Conservation (phyloP, 2,113 vertebrate species). For the Nicator chloris region DNA sequence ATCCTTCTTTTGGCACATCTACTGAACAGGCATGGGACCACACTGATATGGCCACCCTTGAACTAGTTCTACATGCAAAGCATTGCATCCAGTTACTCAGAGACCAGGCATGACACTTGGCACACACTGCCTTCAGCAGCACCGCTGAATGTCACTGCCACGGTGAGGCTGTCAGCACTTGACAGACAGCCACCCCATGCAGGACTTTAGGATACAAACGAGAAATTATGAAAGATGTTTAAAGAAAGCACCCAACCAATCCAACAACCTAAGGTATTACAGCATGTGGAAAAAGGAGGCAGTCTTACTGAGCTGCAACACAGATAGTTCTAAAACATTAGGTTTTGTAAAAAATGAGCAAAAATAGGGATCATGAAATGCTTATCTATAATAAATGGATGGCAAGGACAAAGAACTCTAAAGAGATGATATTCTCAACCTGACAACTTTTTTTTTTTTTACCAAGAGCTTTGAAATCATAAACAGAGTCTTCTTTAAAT, state of each 20-base stretch:
- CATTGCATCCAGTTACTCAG: background rate
- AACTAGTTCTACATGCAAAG: background rate
- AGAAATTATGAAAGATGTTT: background rate
- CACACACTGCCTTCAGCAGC: background rate
- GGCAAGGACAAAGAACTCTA: background rate
- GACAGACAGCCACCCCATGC: background rate
- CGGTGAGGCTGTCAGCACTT: accelerated
- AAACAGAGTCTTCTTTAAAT: background rate
- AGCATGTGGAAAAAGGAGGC: background rate
- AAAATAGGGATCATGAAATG: background rate
- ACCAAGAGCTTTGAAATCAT: background rate
- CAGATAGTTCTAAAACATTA: background rate
- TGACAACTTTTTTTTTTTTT: background rate
- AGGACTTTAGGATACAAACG: background rate
- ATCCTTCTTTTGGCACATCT: background rate
- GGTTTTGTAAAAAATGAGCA: background rate
- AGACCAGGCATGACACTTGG: accelerated
- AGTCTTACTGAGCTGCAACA: background rate
- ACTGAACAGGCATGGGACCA: background rate
- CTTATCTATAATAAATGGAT: background rate
- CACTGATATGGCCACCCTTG: background rate
- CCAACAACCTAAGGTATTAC: background rate
- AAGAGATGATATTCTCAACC: background rate
- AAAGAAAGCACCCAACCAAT: background rate
- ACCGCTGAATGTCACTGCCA: accelerated